These are phyloP conservation scores for Enteromius unitaeniatus DNA, from an alignment of 2,797 vertebrate species.

Conservation along the genomic window DNA sequence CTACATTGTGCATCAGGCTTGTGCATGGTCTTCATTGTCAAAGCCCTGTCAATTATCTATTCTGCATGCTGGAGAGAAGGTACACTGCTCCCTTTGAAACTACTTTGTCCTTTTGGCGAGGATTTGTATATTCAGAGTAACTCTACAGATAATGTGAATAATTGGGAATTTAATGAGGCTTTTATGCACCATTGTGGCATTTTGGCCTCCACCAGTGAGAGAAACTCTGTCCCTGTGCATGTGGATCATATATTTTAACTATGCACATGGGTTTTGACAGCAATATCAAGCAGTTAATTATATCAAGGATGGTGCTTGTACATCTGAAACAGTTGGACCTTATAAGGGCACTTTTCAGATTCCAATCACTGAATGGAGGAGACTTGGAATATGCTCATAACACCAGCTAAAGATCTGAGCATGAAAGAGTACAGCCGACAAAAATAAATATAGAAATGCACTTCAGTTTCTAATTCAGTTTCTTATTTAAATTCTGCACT, in stretches of 20 bases:
- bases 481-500: constrained; percentile 34
- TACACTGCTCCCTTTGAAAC: constrained; percentile 19
- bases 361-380: constrained; percentile 36
- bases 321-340: constrained; percentile 48
- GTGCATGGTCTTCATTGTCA: constrained; percentile 34
- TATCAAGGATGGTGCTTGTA: constrained; percentile 40
- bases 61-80: constrained; percentile 21
- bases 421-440: not conserved
- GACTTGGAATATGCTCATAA: constrained; percentile 27
- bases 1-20: constrained; percentile 40
- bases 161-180: constrained; percentile 44
- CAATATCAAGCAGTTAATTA: constrained; percentile 39
- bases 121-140: constrained; percentile 37
- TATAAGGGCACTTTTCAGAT: constrained; percentile 15
- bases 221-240: constrained; percentile 21
- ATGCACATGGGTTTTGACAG: constrained; percentile 34
- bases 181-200: constrained; percentile 34
- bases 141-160: constrained; percentile 44
- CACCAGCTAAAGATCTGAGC: constrained; percentile 18
- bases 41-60: constrained; percentile 50
- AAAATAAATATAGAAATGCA: not conserved
- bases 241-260: constrained; percentile 46
- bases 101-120: constrained; percentile 23
- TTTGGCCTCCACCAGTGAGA: constrained; percentile 29
- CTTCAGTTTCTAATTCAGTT: constrained; percentile 12